These are phyloP conservation scores for Capromys pilorides DNA, from an alignment of 2,797 vertebrate genomes.

Conservation along the genomic window DNA sequence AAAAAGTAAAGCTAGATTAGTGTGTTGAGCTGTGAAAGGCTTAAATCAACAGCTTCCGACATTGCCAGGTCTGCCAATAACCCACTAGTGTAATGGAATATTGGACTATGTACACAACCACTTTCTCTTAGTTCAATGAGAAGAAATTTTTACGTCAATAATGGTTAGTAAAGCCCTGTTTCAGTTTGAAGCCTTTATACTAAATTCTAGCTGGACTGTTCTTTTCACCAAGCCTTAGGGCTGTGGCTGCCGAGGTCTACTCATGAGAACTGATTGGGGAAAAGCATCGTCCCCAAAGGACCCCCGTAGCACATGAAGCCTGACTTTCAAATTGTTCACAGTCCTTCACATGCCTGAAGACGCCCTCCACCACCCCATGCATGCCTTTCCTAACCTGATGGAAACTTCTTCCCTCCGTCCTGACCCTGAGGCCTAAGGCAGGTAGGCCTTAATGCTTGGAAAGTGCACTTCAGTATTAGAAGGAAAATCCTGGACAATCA, in stretches of 20 bases:
- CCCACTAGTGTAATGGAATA: no score
- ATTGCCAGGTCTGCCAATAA: no score
- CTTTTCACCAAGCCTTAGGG: background rate
- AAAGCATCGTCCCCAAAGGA: background rate
- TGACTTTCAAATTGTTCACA: background rate
- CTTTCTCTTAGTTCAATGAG: no score
- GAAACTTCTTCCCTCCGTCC: background rate
- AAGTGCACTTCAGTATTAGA: background rate
- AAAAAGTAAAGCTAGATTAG: no score
- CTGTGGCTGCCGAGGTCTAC: background rate
- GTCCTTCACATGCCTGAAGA: background rate
- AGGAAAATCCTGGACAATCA: background rate
- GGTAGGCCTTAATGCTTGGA: background rate
- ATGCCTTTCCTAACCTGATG: background rate
- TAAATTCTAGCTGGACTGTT: background rate
- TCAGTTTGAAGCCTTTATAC: slow-evolving; percentile 20
- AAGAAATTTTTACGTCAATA: no score
- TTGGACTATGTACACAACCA: no score
- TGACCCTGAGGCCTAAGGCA: background rate
- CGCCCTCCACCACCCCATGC: background rate
- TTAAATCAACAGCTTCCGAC: no score
- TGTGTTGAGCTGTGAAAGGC: no score
- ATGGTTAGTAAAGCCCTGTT: background rate
- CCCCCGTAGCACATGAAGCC: background rate
- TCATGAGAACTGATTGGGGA: background rate